Evolutionary conservation across 2,797 vertebrate genomes (phyloP), one percentile per base, ranked within the genome.

Genomic region (Cetoscarus ocellatus): DNA sequence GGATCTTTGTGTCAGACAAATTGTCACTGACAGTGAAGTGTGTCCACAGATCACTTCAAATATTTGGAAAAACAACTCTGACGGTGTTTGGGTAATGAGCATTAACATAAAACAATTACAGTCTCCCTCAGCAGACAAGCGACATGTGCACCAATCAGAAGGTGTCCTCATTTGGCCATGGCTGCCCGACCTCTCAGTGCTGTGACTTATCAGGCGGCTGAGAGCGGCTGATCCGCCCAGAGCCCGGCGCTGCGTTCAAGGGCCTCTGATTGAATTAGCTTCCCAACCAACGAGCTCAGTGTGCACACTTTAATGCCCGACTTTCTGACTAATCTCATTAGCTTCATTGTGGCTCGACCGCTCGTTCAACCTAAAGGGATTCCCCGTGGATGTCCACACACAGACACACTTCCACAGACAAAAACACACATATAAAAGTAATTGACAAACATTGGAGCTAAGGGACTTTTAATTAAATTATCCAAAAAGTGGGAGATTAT

Each of bases 241-340:
- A 73, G 72, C 57, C 56, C 50, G 2, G 11, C 7, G 13, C 38
- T 65, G 67, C 70, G 8, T 69, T 55, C 63, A 72, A 70, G 49
- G 70, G 71, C 52, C 70, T 56, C 63, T 80, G 67, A 85, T 84
- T 79, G 66, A 84, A 82, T 85, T 85, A 83, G 73, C 56, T 47
- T 70, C 18, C 58, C 63, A 83, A 75, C 7, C 27, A 27, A 27
- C 27, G 52, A 75, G 78, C 70, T 75, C 66, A 79, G 55, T 65
- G 64, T 75, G 70, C 76, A 77, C 79, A 67, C 79, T 84, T 84
- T 80, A 81, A 87, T 70, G 85, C 78, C 79, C 10, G n/a, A 80
- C 48, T 80, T 84, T 73, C 39, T 19, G 55, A 40, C 70, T 85
- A 83, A 86, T 86, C 78, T 70, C 61, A 83, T 86, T 78, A 82